Base-by-base conservation (phyloP, 2,888 invertebrate genomes). In the Cryptocephalus moraei region DNA sequence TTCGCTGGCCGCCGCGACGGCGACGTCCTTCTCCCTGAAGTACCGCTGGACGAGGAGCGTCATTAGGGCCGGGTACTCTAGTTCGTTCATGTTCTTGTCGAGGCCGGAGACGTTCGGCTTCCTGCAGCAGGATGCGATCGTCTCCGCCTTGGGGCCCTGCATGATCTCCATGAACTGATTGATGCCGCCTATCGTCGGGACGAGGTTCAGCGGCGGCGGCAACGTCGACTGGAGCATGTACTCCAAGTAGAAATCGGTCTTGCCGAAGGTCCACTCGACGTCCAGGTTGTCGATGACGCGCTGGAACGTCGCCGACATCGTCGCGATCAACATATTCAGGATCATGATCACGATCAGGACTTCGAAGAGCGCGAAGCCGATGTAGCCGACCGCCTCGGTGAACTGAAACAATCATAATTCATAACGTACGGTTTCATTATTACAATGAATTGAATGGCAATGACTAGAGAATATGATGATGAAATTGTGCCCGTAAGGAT, bases 241-340 rank as follows among this genome's bases (percentile, higher is more conserved):
- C 62, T 82, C 79, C 56, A 86, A 68, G 73, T 85, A 86, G 46
- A 85, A 78, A 65, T 83, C 79, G 11, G 84, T 84, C 57, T 83
- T 78, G 1, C 82, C 83, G 61, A 84, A 86, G 22, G 82, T 84
- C 86, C 86, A 87, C 60, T 86, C 86, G 3, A 81, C 78, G 55
- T 82, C 81, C 40, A 80, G 75, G 60, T 82, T 82, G 53, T 81
- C 79, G 12, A 75, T 77, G 39, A 86, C 81, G 57, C 79, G 76
- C 65, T 83, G 82, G 61, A 83, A 84, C 0, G 85, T 84, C 55
- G 84, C 82, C 1, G 84, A 81, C 84, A 86, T 85, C 13, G 85
- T 84, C n/a, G 86, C 86, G 59, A 86, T 84, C 49, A 82, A 68
- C 86, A 86, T 86, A 66, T 86, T 87, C 53, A 86, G 69, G 34